These are phyloP conservation scores for Yponomeuta sedellus DNA, from an alignment of 2,888 invertebrate genomes.

Conservation along the genomic window DNA sequence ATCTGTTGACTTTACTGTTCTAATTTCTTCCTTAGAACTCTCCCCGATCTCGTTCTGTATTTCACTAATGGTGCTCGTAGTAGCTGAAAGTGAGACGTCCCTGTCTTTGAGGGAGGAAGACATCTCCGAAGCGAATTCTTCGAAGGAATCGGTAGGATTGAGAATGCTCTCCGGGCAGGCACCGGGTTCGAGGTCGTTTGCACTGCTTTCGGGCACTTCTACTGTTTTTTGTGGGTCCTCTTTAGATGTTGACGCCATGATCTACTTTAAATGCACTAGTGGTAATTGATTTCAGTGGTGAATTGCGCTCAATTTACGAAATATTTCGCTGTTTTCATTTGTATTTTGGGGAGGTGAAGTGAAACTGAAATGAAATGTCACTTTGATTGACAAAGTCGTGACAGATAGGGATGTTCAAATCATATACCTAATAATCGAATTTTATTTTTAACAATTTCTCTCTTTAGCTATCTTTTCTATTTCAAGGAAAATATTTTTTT, in stretches of 20 bases:
- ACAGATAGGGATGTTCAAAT: too few relatives aligned
- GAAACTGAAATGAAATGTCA: not conserved
- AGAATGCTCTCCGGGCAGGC: slow-evolving; percentile 80
- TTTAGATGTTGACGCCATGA: slow-evolving; percentile 64
- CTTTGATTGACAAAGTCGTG: too few relatives aligned
- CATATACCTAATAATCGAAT: too few relatives aligned
- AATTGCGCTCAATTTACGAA: not conserved
- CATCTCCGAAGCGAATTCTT: slow-evolving; percentile 81
- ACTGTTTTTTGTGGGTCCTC: slow-evolving; percentile 34
- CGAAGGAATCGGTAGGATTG: slow-evolving; percentile 82
- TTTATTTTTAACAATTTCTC: too few relatives aligned
- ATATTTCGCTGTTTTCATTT: not conserved
- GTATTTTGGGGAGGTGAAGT: not conserved
- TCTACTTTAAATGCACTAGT: not conserved
- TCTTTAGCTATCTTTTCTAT: too few relatives aligned
- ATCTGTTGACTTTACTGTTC: slow-evolving; percentile 53
- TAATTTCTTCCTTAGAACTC: slow-evolving; percentile 42
- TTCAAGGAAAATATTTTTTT: too few relatives aligned
- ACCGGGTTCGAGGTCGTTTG: slow-evolving; percentile 59
- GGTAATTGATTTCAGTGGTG: not conserved
- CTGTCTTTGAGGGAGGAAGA: slow-evolving; percentile 78
- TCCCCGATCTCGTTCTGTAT: slow-evolving; percentile 75
- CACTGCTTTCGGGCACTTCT: slow-evolving; percentile 33
- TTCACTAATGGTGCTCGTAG: slow-evolving; percentile 75
- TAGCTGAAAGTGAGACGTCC: slow-evolving; percentile 65